Conservation (phyloP, 2,113 vertebrate species). For the Chionis minor region DNA sequence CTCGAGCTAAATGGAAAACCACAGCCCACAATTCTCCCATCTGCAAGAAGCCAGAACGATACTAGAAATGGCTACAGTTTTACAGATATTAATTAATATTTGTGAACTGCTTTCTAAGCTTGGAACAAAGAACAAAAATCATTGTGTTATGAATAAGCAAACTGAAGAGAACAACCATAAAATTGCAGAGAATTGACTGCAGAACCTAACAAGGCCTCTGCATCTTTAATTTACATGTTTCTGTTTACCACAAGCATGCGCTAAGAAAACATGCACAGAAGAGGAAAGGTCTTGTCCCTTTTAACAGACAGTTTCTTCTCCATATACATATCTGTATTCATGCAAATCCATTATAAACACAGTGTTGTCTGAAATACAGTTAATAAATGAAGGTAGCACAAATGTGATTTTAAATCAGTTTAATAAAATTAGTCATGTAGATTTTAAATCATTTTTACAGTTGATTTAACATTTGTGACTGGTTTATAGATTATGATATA, state of each 20-base stretch:
- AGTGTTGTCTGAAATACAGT: slow-evolving; percentile 67
- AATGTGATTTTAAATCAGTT: slow-evolving; percentile 80
- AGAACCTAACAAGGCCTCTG: slow-evolving; percentile 28
- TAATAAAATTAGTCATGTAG: slow-evolving; percentile 80
- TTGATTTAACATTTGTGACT: slow-evolving; percentile 81
- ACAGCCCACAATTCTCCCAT: background rate
- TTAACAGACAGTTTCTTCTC: background rate
- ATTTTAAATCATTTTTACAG: slow-evolving; percentile 81
- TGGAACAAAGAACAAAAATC: slow-evolving; percentile 9
- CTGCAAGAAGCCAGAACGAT: slow-evolving; percentile 1
- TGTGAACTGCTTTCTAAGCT: slow-evolving; percentile 15
- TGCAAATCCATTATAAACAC: slow-evolving; percentile 60
- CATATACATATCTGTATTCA: slow-evolving; percentile 7
- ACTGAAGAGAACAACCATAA: slow-evolving; percentile 30
- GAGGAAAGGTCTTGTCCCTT: background rate
- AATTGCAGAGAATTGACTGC: slow-evolving; percentile 34
- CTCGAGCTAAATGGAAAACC: background rate
- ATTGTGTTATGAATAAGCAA: slow-evolving; percentile 33
- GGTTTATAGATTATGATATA: slow-evolving; percentile 80
- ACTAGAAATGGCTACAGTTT: background rate
- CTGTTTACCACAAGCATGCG: background rate
- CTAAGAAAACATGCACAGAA: background rate
- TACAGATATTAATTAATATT: slow-evolving; percentile 40
- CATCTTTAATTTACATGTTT: slow-evolving; percentile 30
- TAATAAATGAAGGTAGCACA: slow-evolving; percentile 77